These are phyloP conservation scores for Eupithecia subumbrata DNA, from an alignment of 2,888 invertebrate genomes.

Conservation along the genomic window DNA sequence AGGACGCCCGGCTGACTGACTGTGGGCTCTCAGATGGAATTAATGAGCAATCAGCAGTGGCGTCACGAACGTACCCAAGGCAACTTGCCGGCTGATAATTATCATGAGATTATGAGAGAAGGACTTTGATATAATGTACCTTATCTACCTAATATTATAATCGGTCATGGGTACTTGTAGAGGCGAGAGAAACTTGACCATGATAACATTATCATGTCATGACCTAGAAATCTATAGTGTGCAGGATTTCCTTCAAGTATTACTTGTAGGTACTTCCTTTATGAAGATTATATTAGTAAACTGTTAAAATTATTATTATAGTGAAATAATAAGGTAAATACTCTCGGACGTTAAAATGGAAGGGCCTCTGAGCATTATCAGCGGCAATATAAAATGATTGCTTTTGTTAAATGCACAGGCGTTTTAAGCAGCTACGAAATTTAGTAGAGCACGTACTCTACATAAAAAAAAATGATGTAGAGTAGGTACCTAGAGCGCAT, in stretches of 20 bases:
- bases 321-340: neutral
- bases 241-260: neutral
- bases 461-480: too few species aligned
- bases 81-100: constrained; percentile 37
- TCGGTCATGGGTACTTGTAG: neutral
- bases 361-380: neutral
- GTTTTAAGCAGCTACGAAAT: neutral
- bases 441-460: neutral
- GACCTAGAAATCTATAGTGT: neutral
- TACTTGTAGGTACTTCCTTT: neutral
- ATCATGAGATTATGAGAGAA: constrained; percentile 26
- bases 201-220: neutral
- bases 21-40: constrained; percentile 49
- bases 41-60: constrained; percentile 58
- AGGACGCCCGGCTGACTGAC: constrained; percentile 62
- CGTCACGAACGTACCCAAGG: constrained; percentile 52
- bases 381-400: neutral
- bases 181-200: neutral
- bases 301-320: neutral
- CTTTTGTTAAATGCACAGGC: neutral
- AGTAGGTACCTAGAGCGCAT: neutral
- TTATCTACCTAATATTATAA: neutral
- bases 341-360: neutral
- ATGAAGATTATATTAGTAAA: neutral
- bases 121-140: neutral